phyloP scores from a whole-genome alignment of 2,888 invertebrate genomes.

The Heliconius ismenius region DNA sequence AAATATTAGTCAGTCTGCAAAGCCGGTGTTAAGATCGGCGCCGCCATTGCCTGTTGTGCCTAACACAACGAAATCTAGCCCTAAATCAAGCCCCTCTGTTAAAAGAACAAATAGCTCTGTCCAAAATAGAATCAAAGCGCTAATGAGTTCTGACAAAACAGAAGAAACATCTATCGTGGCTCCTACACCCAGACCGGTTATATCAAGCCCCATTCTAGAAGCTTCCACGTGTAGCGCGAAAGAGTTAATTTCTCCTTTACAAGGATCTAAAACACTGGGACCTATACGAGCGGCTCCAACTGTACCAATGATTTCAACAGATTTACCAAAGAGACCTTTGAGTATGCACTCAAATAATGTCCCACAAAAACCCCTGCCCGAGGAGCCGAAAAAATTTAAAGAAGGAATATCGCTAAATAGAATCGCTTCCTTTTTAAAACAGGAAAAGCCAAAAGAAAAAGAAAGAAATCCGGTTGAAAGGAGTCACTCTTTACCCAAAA shows the following conservation, averaged over 20 bases:
- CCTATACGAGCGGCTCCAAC: constrained; percentile 84
- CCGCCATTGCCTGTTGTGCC: constrained; percentile 85
- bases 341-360: constrained; percentile 73
- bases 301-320: constrained; percentile 64
- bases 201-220: constrained; percentile 91
- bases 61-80: constrained; percentile 59
- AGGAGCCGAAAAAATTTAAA: constrained; percentile 80
- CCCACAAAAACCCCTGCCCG: constrained; percentile 71
- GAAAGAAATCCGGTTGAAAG: constrained; percentile 76
- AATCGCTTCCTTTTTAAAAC: constrained; percentile 88
- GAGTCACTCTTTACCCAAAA: constrained; percentile 83
- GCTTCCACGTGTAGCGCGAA: constrained; percentile 91
- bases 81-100: constrained; percentile 67
- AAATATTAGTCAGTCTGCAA: constrained; percentile 64
- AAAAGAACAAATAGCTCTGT: constrained; percentile 72
- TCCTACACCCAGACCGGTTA: constrained; percentile 88
- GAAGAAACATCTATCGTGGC: constrained; percentile 74
- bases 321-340: constrained; percentile 75
- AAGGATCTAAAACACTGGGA: constrained; percentile 82
- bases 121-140: constrained; percentile 72
- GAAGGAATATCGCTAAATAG: constrained; percentile 85
- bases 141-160: constrained; percentile 69
- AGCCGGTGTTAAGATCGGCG: constrained; percentile 80
- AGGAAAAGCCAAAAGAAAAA: constrained; percentile 80
- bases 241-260: constrained; percentile 85